phyloP scores from a whole-genome alignment of 2,797 vertebrate species.

The Leucoraja ocellata region DNA sequence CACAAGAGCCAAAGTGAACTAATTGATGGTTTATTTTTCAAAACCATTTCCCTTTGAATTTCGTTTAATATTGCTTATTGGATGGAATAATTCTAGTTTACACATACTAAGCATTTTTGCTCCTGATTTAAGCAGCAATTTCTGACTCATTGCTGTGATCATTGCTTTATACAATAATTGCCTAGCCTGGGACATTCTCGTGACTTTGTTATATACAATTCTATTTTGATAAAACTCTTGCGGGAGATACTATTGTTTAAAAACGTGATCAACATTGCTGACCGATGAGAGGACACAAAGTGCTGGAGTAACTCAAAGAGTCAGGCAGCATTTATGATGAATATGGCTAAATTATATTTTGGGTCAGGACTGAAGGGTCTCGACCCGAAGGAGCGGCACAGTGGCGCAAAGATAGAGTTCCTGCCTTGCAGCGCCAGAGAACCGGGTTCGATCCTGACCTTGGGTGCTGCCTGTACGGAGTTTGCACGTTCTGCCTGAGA shows the following conservation, averaged over 20 bases:
- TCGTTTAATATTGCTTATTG: constrained; percentile 17
- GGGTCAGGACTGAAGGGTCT: too few relatives aligned
- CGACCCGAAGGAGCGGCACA: too few relatives aligned
- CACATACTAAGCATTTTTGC: background rate
- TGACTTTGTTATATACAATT: background rate
- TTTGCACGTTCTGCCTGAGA: too few relatives aligned
- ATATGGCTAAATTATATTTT: too few relatives aligned
- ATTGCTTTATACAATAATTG: background rate
- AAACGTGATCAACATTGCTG: background rate
- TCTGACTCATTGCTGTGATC: background rate
- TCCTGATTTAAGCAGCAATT: background rate
- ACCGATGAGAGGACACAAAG: background rate
- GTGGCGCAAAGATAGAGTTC: too few relatives aligned
- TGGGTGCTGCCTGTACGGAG: too few relatives aligned
- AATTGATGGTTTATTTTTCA: background rate
- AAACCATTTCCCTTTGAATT: background rate
- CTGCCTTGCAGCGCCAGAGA: too few relatives aligned
- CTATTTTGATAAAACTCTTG: background rate
- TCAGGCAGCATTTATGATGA: too few relatives aligned
- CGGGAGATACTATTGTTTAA: background rate
- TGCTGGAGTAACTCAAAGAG: too few relatives aligned
- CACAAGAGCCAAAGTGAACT: background rate
- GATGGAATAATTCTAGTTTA: background rate
- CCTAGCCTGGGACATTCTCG: background rate
- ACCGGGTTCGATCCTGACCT: too few relatives aligned